Percentiles rank a stretch among this genome's conserved stretches.
phyloP scores from a whole-genome alignment of 2,797 vertebrate species.

The Iguana delicatissima region DNA sequence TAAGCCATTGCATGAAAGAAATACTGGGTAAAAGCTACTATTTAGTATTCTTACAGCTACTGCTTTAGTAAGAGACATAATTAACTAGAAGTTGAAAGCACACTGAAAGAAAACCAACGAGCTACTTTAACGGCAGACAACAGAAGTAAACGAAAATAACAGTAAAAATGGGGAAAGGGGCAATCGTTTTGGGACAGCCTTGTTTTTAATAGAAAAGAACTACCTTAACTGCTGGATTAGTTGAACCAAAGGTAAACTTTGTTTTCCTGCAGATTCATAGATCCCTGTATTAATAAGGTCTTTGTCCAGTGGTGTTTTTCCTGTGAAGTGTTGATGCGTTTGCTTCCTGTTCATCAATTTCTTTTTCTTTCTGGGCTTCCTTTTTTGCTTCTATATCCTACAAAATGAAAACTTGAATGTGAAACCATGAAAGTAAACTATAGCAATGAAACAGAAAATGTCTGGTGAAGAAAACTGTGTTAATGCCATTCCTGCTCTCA shows the following conservation, averaged over 20 bases:
- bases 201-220: not conserved
- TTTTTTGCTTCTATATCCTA: conserved; percentile 99
- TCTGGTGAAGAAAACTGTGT: not conserved
- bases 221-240: conserved; percentile 98
- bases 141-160: not conserved
- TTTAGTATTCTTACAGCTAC: not conserved
- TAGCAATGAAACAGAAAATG: not conserved
- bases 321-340: conserved; percentile 94
- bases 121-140: not conserved
- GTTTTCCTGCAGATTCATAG: conserved; percentile 95
- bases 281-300: conserved; percentile 98
- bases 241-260: conserved; percentile 95
- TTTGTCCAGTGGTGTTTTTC: conserved; percentile 94
- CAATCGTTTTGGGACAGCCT: not conserved
- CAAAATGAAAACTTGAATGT: conserved; percentile 43
- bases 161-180: not conserved
- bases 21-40: not conserved
- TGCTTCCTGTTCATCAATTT: conserved; percentile 98
- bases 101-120: not conserved
- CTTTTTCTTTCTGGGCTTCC: conserved; percentile 99
- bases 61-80: not conserved
- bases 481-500: not conserved
- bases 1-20: not conserved
- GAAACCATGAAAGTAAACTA: conserved; percentile 4
- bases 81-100: not conserved